Conservation (phyloP, 2,888 invertebrate genomes). For the Enchytraeus crypticus region DNA sequence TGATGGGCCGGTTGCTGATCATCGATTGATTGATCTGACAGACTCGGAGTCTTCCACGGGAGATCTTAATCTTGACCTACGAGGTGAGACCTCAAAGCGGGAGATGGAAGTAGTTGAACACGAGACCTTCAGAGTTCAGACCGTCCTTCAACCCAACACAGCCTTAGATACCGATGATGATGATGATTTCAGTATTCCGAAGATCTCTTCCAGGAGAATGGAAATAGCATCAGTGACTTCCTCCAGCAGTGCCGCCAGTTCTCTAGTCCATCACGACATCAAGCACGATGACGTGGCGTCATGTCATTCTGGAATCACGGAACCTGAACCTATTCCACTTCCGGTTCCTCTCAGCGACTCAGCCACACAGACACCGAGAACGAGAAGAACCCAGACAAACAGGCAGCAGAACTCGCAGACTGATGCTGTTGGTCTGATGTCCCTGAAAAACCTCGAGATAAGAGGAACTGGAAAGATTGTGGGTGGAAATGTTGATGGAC, state of each 20-base stretch:
- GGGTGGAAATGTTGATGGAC: too few species aligned
- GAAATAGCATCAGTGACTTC: too few species aligned
- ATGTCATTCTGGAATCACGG: constrained; percentile 4
- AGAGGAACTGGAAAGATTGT: too few species aligned
- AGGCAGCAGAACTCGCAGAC: background rate
- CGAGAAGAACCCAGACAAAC: background rate
- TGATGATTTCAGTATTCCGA: too few species aligned
- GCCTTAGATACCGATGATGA: background rate
- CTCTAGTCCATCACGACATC: too few species aligned
- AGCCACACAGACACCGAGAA: background rate
- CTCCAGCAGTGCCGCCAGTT: too few species aligned
- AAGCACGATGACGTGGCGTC: background rate
- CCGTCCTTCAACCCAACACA: background rate
- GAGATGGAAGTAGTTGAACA: background rate
- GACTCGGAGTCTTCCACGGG: background rate
- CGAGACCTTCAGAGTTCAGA: background rate
- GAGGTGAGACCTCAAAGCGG: too few species aligned
- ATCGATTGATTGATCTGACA: background rate
- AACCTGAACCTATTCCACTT: background rate
- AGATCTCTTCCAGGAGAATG: too few species aligned
- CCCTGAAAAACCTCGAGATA: too few species aligned
- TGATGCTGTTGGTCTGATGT: too few species aligned
- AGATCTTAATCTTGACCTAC: background rate
- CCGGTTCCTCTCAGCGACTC: background rate
- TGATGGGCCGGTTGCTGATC: too few species aligned